Evolutionary conservation across 2,113 vertebrate genomes (phyloP).

Genomic region (Sarotherodon lohbergeri): DNA sequence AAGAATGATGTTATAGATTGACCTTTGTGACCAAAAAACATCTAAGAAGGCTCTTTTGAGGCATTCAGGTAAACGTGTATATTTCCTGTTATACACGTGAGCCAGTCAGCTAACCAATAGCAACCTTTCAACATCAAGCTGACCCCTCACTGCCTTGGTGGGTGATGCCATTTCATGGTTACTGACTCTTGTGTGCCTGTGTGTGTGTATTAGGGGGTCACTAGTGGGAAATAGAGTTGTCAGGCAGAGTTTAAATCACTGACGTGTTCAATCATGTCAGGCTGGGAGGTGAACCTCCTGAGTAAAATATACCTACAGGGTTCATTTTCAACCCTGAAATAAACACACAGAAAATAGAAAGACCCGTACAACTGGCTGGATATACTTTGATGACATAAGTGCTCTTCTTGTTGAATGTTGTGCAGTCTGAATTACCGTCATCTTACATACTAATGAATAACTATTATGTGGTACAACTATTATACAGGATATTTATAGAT

Average conservation of each 20-base stretch:
- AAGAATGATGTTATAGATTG: neutral
- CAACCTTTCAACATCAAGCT: slow-evolving; percentile 61
- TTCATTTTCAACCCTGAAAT: neutral
- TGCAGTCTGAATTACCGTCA: neutral
- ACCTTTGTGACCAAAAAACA: rapidly evolving
- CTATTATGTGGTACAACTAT: neutral
- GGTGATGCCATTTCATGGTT: slow-evolving; percentile 50
- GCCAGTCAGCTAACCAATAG: slow-evolving; percentile 61
- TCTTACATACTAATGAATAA: neutral
- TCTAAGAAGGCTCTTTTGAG: neutral
- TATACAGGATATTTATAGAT: neutral
- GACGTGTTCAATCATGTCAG: neutral
- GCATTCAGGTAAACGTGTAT: neutral
- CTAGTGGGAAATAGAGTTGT: slow-evolving; percentile 51
- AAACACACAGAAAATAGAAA: neutral
- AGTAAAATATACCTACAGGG: neutral
- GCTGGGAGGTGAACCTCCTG: neutral
- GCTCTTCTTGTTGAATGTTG: neutral
- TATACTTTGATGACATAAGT: neutral
- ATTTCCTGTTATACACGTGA: neutral
- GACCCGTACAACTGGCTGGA: neutral
- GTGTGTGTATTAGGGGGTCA: slow-evolving; percentile 26
- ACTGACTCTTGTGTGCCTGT: slow-evolving; percentile 23
- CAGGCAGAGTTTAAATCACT: slow-evolving; percentile 41
- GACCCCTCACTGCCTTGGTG: slow-evolving; percentile 53